A percentile compares a stretch with the other conserved stretches of the same genome.
phyloP scores from a whole-genome alignment of 2,888 invertebrate species.

The Callyntrura guangdongensis region DNA sequence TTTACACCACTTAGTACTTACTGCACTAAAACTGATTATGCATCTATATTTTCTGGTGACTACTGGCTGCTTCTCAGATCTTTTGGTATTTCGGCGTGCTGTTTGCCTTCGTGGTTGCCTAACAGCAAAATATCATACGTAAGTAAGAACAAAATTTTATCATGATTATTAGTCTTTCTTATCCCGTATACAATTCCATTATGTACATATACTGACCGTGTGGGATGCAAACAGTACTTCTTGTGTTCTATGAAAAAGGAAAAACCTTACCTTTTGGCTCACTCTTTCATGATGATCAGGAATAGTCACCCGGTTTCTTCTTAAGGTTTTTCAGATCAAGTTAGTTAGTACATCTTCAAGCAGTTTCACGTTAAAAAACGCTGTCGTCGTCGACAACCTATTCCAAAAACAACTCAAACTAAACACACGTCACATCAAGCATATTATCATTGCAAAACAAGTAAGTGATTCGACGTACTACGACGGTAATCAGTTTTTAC shows the following conservation, averaged over 20 bases:
- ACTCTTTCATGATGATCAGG: background rate
- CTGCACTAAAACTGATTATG: no score
- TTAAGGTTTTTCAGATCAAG: background rate
- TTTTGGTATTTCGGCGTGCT: no score
- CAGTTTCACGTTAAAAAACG: slow-evolving; percentile 36
- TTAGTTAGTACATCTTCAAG: slow-evolving; percentile 8
- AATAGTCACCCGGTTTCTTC: slow-evolving; percentile 57
- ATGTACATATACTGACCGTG: background rate
- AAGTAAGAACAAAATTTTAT: no score
- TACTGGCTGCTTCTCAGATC: no score
- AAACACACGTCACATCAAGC: background rate
- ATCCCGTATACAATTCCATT: background rate
- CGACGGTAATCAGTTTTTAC: background rate
- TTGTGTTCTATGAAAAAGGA: background rate
- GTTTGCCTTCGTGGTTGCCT: no score
- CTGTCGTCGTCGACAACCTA: background rate
- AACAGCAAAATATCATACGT: no score
- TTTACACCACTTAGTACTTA: no score
- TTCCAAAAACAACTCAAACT: background rate
- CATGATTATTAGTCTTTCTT: no score
- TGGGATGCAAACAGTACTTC: background rate
- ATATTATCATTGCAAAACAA: slow-evolving; percentile 18
- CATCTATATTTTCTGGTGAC: no score
- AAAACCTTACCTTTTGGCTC: slow-evolving; percentile 8
- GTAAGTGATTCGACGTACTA: background rate